phyloP scores from a whole-genome alignment of 2,113 vertebrate species.

The Pelmatolapia mariae region DNA sequence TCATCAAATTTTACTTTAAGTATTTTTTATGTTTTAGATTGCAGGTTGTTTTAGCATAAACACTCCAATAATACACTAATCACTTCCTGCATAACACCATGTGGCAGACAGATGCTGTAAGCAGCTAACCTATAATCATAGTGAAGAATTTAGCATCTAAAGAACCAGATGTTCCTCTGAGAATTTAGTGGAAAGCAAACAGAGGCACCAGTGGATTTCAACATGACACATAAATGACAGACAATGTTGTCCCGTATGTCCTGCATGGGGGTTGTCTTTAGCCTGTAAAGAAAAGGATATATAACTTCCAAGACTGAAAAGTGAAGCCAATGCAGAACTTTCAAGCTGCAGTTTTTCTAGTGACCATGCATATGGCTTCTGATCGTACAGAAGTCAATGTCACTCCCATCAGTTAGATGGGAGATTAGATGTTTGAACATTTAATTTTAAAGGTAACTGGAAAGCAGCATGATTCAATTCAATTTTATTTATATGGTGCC shows the following conservation, averaged over 20 bases:
- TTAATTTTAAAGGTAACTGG: neutral
- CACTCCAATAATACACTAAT: neutral
- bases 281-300: neutral
- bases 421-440: neutral
- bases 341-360: neutral
- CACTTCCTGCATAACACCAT: neutral
- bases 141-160: neutral
- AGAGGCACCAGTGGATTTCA: neutral
- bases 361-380: neutral
- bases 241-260: neutral
- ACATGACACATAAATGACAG: neutral
- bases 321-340: neutral
- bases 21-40: neutral
- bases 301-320: neutral
- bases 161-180: neutral
- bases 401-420: neutral
- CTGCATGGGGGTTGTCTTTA: neutral
- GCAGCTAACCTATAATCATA: neutral
- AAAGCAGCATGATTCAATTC: neutral
- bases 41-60: neutral
- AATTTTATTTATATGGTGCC: neutral
- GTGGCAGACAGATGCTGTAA: neutral
- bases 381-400: neutral
- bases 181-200: neutral
- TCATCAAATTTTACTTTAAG: neutral